phyloP scores from a whole-genome alignment of 2,113 vertebrate species.

The Sinocyclocheilus grahami region DNA sequence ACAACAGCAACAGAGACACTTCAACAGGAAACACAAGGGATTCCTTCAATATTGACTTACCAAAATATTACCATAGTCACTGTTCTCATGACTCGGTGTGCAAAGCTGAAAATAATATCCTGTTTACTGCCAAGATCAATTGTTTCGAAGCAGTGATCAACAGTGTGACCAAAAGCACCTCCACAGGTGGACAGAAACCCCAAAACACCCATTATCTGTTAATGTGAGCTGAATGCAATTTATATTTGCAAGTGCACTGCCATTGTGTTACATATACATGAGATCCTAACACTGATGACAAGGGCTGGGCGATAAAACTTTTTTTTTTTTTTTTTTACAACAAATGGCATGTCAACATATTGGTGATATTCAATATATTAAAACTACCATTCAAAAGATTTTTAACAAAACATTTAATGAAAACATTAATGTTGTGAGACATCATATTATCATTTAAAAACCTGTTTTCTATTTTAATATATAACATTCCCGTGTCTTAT shows the following conservation, averaged over 20 bases:
- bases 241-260: neutral
- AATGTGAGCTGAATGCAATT: neutral
- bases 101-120: conserved; percentile 7
- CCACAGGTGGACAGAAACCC: conserved; percentile 59
- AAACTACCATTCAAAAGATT: neutral
- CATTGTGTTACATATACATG: neutral
- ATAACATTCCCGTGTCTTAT: too few species aligned
- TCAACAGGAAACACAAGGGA: neutral
- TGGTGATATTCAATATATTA: neutral
- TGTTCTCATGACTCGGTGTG: neutral
- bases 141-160: conserved; percentile 68
- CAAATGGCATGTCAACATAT: neutral
- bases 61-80: conserved; percentile 22
- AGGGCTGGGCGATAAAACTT: neutral
- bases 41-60: neutral
- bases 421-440: neutral
- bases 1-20: conserved; percentile 12
- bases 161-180: conserved; percentile 61
- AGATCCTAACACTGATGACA: neutral
- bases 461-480: neutral
- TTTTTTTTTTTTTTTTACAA: neutral
- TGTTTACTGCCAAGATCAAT: conserved; percentile 66
- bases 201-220: conserved; percentile 22
- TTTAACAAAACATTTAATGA: neutral
- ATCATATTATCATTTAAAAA: neutral